Evolutionary conservation across 2,797 vertebrate genomes (phyloP).

Genomic region (Steatocranus sp.): DNA sequence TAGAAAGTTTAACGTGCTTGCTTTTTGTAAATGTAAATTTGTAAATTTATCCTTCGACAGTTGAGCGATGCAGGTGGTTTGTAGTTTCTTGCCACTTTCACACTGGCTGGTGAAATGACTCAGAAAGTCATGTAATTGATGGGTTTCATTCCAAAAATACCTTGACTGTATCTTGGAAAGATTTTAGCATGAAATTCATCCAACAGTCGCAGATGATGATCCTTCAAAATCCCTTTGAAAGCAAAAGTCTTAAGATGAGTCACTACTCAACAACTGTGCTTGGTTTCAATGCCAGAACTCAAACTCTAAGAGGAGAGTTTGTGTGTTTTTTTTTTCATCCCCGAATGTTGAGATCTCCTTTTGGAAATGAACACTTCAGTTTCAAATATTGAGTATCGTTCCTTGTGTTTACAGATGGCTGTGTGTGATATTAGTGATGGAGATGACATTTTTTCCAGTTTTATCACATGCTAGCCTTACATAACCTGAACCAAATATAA

Average conservation of each 20-base stretch:
- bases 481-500: neutral
- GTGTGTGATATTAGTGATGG: neutral
- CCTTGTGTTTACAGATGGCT: neutral
- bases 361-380: neutral
- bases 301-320: neutral
- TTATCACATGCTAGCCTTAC: neutral
- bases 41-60: neutral
- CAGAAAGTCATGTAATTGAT: neutral
- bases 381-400: neutral
- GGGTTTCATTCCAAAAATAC: neutral
- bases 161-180: conserved; percentile 19
- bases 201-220: conserved; percentile 27
- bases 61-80: neutral
- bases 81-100: neutral
- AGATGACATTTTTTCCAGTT: neutral
- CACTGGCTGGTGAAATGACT: neutral
- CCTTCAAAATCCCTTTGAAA: conserved; percentile 29
- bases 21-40: neutral
- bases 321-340: neutral
- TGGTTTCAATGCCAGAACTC: conserved; percentile 12
- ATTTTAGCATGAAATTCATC: conserved; percentile 27
- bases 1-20: neutral
- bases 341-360: neutral
- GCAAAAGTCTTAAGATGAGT: conserved; percentile 48
- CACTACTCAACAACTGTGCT: conserved; percentile 37